These are phyloP conservation scores for Anguilla obscura DNA, from an alignment of 2,797 vertebrate species.

Conservation along the genomic window DNA sequence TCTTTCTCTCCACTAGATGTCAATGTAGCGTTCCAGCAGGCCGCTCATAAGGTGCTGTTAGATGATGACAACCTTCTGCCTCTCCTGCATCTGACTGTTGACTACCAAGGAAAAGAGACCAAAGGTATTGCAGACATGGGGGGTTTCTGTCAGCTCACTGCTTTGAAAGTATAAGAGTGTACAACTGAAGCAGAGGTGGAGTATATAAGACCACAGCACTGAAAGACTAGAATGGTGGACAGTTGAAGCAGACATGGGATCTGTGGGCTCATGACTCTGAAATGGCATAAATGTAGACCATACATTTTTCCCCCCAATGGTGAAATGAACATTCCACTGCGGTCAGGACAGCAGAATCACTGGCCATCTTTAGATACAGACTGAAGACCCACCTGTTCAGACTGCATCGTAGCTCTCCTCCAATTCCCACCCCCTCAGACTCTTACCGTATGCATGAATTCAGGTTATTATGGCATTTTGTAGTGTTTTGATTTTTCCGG, in stretches of 20 bases:
- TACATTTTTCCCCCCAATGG: too few relatives aligned
- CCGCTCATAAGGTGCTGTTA: slow-evolving; percentile 91
- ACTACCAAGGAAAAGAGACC: slow-evolving; percentile 91
- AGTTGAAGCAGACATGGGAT: too few relatives aligned
- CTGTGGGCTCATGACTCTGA: background rate
- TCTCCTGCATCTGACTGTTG: slow-evolving; percentile 90
- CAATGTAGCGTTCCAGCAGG: slow-evolving; percentile 96
- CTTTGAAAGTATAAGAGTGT: background rate
- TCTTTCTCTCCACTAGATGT: slow-evolving; percentile 75
- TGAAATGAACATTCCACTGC: too few relatives aligned
- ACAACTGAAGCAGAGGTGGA: background rate
- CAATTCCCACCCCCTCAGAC: background rate
- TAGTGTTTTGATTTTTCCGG: background rate
- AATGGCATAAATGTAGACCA: background rate
- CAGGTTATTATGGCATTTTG: background rate
- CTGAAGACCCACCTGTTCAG: too few relatives aligned
- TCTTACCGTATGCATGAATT: background rate
- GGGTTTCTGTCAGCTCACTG: background rate
- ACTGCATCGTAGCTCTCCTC: background rate
- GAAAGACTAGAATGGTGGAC: background rate
- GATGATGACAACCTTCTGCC: slow-evolving; percentile 97
- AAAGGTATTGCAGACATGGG: slow-evolving; percentile 76
- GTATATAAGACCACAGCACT: background rate
- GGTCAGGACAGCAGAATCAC: too few relatives aligned
- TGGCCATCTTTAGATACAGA: too few relatives aligned